phyloP scores from a whole-genome alignment of 1,140 invertebrate genomes.

The Oedothorax gibbosus region DNA sequence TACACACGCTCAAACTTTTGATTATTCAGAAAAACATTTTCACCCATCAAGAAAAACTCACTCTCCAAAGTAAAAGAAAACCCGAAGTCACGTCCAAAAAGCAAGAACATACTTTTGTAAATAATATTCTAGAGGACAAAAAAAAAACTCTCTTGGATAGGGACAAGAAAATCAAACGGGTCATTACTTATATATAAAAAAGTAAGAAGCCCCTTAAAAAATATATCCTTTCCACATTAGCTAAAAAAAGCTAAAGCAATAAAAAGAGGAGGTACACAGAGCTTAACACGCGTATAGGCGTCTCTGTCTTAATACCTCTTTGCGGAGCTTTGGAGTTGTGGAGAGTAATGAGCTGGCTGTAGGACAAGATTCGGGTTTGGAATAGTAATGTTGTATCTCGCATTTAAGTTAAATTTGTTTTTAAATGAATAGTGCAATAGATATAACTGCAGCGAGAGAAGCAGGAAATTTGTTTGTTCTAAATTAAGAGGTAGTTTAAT shows the following conservation, averaged over 20 bases:
- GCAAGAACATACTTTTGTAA: conserved; percentile 25
- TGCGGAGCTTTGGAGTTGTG: conserved; percentile 39
- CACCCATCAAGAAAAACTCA: not conserved
- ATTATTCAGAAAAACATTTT: conserved; percentile 5
- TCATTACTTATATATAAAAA: conserved; percentile 39
- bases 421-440: too few species aligned
- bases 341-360: conserved; percentile 59
- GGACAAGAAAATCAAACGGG: conserved; percentile 45
- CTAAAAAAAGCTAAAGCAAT: conserved; percentile 29
- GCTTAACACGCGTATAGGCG: conserved; percentile 56
- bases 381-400: too few species aligned
- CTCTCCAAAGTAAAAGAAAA: conserved; percentile 23
- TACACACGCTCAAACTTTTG: not conserved
- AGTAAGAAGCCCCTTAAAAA: conserved; percentile 34
- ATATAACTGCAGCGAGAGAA: too few species aligned
- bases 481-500: too few species aligned
- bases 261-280: conserved; percentile 21
- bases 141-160: conserved; percentile 30
- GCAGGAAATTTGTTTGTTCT: too few species aligned
- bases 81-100: conserved; percentile 37
- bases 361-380: conserved; percentile 34
- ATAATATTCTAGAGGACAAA: conserved; percentile 14
- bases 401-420: too few species aligned
- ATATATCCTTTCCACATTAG: conserved; percentile 53
- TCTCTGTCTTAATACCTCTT: conserved; percentile 59